Percentiles rank a stretch among this genome's conserved stretches.
Evolutionary conservation across 2,888 invertebrate genomes (phyloP).

Genomic region (Netelia virgata): DNA sequence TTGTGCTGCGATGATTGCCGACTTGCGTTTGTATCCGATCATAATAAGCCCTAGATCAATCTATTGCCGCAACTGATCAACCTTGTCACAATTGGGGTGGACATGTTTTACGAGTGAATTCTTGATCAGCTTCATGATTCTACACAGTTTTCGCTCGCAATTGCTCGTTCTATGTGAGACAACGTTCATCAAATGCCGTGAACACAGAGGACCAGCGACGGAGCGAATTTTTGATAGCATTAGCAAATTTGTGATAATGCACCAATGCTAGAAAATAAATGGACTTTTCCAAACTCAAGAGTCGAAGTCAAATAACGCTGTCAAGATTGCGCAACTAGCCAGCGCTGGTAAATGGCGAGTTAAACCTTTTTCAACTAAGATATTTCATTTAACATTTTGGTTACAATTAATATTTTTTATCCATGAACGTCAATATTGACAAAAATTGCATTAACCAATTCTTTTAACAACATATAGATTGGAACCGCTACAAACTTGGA

Average conservation of each 20-base stretch:
- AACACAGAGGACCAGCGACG: background rate
- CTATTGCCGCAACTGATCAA: background rate
- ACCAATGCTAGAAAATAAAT: background rate
- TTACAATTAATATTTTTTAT: too few species aligned
- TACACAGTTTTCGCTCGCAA: background rate
- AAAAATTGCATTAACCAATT: too few species aligned
- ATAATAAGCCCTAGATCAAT: background rate
- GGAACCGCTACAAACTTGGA: too few species aligned
- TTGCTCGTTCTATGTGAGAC: background rate
- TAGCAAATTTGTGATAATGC: background rate
- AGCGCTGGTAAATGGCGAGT: too few species aligned
- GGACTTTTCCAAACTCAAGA: too few species aligned
- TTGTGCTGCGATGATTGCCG: background rate
- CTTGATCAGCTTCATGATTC: background rate
- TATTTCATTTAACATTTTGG: too few species aligned
- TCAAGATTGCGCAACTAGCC: too few species aligned
- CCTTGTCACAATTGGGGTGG: background rate
- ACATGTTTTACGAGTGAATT: background rate
- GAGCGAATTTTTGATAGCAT: too few species aligned
- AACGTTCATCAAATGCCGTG: background rate
- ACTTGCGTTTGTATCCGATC: background rate
- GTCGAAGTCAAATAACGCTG: too few species aligned
- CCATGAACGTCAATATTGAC: too few species aligned
- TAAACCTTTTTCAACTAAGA: too few species aligned
- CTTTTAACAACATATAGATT: too few species aligned